Evolutionary conservation across 2,797 vertebrate genomes (phyloP).

Genomic region (Cossypha dichroa): DNA sequence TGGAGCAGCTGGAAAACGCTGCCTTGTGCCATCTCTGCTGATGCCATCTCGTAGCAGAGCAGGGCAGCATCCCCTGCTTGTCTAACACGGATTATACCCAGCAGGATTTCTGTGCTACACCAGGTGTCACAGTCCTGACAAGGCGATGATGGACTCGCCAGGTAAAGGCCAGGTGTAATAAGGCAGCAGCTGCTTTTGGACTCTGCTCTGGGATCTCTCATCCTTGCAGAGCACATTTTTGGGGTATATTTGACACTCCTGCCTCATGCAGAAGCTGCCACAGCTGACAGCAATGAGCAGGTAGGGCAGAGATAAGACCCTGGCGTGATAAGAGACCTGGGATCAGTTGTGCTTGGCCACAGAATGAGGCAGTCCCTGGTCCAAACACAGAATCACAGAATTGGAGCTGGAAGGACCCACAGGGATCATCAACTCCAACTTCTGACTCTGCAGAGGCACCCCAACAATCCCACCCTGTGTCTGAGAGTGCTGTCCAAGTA

Average conservation of each 20-base stretch:
- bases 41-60: conserved; percentile 30
- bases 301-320: not conserved
- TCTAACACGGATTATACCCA: not conserved
- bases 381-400: not conserved
- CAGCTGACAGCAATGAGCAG: not conserved
- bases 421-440: not conserved
- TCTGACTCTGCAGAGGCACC: not conserved
- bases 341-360: fast-evolving
- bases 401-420: not conserved
- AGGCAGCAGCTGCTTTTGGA: conserved; percentile 10
- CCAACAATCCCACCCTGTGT: not conserved
- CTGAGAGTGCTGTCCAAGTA: fast-evolving
- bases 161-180: not conserved
- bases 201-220: not conserved
- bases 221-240: not conserved
- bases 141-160: not conserved
- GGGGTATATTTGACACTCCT: not conserved
- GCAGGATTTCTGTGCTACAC: not conserved
- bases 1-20: conserved; percentile 44
- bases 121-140: not conserved
- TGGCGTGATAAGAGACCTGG: fast-evolving
- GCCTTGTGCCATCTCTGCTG: conserved; percentile 15
- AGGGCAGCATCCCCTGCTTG: conserved; percentile 52
- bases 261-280: not conserved
- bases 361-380: not conserved